Evolutionary conservation across 2,797 vertebrate species (phyloP).

Genomic region (Liasis olivaceus): DNA sequence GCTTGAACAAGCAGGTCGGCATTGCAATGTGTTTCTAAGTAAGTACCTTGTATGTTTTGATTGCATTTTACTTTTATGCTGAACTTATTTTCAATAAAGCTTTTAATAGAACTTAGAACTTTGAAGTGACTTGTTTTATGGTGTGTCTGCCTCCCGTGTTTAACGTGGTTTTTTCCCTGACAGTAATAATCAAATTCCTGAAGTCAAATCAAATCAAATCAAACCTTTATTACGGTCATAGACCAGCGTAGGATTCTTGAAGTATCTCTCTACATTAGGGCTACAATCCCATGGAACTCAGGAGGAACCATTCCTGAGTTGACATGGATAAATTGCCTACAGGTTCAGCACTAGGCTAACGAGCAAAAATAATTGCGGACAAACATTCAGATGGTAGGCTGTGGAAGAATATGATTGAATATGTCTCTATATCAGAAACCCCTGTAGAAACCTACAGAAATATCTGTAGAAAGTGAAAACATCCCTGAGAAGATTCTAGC

Average conservation of each 20-base stretch:
- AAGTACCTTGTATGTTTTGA: no score
- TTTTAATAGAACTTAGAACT: no score
- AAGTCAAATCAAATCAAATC: background rate
- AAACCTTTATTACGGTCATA: background rate
- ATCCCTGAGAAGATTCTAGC: background rate
- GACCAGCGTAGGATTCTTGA: background rate
- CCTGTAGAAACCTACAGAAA: background rate
- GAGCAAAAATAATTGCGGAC: background rate
- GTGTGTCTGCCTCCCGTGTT: no score
- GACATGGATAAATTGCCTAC: background rate
- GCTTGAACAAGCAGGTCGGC: no score
- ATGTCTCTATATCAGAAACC: background rate
- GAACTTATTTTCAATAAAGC: no score
- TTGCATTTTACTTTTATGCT: no score
- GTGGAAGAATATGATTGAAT: background rate
- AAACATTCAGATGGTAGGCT: background rate
- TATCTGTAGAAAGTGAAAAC: background rate
- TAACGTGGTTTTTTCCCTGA: no score
- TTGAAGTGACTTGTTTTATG: no score
- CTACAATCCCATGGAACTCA: background rate
- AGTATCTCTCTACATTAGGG: background rate
- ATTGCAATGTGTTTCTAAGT: no score
- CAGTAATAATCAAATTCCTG: background rate
- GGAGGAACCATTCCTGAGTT: background rate
- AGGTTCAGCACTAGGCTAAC: background rate